Conservation (phyloP, 23 tunicate species). For the Halocynthia aurantium region DNA sequence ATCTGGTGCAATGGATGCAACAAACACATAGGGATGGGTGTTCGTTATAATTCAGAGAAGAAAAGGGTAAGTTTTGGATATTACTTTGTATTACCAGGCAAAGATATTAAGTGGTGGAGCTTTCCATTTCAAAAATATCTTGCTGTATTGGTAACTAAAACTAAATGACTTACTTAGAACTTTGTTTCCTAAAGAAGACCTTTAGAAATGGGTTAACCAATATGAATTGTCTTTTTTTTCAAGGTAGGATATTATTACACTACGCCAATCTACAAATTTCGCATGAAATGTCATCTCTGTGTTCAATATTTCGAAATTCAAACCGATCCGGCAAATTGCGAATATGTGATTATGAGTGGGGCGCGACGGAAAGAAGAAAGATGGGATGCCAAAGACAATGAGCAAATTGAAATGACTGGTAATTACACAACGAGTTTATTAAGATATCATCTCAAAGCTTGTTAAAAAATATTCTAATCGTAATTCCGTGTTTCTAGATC, state of each 20-base stretch:
- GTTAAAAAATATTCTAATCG: no score
- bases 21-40: conserved; percentile 93
- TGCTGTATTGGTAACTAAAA: no score
- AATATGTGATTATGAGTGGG: conserved; percentile 86
- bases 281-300: conserved; percentile 93
- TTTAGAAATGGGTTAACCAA: no score
- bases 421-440: not conserved
- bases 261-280: conserved; percentile 87
- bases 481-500: conserved; percentile 20
- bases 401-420: conserved; percentile 93
- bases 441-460: not conserved
- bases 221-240: conserved; percentile 1
- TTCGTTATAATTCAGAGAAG: conserved; percentile 94
- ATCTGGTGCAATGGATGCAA: conserved; percentile 96
- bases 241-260: conserved; percentile 85
- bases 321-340: conserved; percentile 94
- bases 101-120: no score
- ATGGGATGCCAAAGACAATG: conserved; percentile 91
- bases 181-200: no score
- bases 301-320: conserved; percentile 87
- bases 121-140: no score
- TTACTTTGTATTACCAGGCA: no score
- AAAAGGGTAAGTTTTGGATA: conserved; percentile 30
- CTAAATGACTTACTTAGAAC: no score
- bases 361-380: conserved; percentile 83